A percentile compares a stretch with the other conserved stretches of the same genome.
These are phyloP conservation scores for Pristionchus arcanus DNA, from an alignment of 2,888 invertebrate genomes.

Conservation along the genomic window DNA sequence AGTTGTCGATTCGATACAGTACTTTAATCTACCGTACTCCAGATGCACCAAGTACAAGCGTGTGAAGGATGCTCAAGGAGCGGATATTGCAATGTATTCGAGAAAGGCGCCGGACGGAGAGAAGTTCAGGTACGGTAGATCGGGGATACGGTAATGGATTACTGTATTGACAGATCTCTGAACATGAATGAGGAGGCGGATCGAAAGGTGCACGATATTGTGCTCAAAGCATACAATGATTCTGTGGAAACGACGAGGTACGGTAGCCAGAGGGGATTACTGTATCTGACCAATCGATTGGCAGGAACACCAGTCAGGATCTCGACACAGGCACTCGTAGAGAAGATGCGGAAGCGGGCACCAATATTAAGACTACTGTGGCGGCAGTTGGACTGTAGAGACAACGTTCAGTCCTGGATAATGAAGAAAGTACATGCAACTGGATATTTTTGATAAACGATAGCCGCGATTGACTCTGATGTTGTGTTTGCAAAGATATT, in stretches of 20 bases:
- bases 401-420: neutral
- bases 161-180: constrained; percentile 8
- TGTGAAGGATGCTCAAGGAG: neutral
- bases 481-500: neutral
- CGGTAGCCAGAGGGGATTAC: neutral
- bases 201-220: constrained; percentile 24
- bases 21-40: neutral
- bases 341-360: neutral
- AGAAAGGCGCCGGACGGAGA: neutral
- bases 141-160: neutral
- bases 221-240: constrained; percentile 24
- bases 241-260: constrained; percentile 18
- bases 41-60: constrained; percentile 11
- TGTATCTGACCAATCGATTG: neutral
- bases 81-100: constrained; percentile 8
- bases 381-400: neutral
- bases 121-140: constrained; percentile 5
- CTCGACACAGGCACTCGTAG: neutral
- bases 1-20: neutral
- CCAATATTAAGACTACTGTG: neutral
- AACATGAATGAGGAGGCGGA: constrained; percentile 6
- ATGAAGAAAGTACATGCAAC: constrained; percentile 33
- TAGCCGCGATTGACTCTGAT: neutral
- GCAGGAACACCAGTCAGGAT: neutral
- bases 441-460: constrained; percentile 21